These are phyloP conservation scores for Diprion similis DNA, from an alignment of 1,140 invertebrate species.

Conservation along the genomic window DNA sequence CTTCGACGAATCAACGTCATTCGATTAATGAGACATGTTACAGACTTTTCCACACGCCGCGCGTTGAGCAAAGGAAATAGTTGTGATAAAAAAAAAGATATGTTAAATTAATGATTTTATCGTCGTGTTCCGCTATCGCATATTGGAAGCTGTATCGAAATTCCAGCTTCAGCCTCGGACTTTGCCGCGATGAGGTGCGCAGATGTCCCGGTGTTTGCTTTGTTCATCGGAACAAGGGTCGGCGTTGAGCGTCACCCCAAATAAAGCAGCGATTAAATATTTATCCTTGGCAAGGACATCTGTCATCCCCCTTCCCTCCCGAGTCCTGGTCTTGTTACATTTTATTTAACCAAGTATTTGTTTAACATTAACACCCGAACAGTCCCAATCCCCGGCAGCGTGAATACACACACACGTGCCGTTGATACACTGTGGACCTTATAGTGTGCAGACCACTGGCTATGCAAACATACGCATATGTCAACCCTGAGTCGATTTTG, in stretches of 20 bases:
- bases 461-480: neutral
- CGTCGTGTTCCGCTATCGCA: neutral
- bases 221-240: slow-evolving; percentile 11
- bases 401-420: slow-evolving; percentile 8
- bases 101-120: neutral
- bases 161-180: neutral
- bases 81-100: too few relatives aligned
- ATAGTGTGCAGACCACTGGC: neutral
- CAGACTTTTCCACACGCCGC: too few relatives aligned
- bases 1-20: too few relatives aligned
- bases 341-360: slow-evolving; percentile 51
- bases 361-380: slow-evolving; percentile 49
- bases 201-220: slow-evolving; percentile 18
- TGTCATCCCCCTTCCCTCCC: slow-evolving; percentile 31
- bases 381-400: neutral
- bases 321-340: slow-evolving; percentile 40
- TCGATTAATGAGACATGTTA: too few relatives aligned
- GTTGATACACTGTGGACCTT: neutral
- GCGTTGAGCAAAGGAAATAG: too few relatives aligned
- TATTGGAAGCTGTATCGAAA: neutral
- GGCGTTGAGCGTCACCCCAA: slow-evolving; percentile 27
- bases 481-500: neutral
- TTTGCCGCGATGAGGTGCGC: neutral
- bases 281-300: slow-evolving; percentile 49
- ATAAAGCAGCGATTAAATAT: slow-evolving; percentile 47